phyloP scores from a whole-genome alignment of 2,113 vertebrate species.

The Dendropsophus ebraccatus region DNA sequence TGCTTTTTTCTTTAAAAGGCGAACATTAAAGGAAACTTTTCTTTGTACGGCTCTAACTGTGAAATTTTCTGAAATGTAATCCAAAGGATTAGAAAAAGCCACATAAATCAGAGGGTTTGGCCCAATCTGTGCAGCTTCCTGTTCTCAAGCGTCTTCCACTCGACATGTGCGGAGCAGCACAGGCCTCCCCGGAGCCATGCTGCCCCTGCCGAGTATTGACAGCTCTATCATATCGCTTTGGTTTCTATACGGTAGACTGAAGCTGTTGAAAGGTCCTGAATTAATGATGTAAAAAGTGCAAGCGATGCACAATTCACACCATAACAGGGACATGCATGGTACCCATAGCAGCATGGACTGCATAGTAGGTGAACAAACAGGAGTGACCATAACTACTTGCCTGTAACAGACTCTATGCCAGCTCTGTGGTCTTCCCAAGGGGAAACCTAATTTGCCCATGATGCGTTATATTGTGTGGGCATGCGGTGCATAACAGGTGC shows the following conservation, averaged over 20 bases:
- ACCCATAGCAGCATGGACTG: too few relatives aligned
- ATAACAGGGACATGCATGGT: background rate
- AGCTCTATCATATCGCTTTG: background rate
- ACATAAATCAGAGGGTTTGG: constrained; percentile 85
- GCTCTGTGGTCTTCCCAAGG: too few relatives aligned
- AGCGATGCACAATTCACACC: background rate
- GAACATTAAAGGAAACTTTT: constrained; percentile 93
- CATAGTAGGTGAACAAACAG: too few relatives aligned
- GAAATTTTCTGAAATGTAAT: constrained; percentile 83
- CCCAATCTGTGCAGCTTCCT: constrained; percentile 90
- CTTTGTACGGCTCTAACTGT: constrained; percentile 88
- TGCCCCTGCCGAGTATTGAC: background rate
- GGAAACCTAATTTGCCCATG: too few relatives aligned
- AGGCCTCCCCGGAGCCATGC: background rate
- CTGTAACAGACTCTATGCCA: too few relatives aligned
- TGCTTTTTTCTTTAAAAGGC: constrained; percentile 77
- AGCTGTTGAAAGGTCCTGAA: constrained; percentile 26
- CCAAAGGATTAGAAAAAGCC: constrained; percentile 87
- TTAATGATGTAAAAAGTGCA: background rate
- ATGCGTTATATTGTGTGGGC: too few relatives aligned
- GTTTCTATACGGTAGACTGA: background rate
- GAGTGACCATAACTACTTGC: too few relatives aligned
- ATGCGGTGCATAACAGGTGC: too few relatives aligned
- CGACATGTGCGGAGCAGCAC: constrained; percentile 90
- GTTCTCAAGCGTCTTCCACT: constrained; percentile 80